These are phyloP conservation scores for Sympetrum striolatum DNA, from an alignment of 2,888 invertebrate species.

Conservation along the genomic window DNA sequence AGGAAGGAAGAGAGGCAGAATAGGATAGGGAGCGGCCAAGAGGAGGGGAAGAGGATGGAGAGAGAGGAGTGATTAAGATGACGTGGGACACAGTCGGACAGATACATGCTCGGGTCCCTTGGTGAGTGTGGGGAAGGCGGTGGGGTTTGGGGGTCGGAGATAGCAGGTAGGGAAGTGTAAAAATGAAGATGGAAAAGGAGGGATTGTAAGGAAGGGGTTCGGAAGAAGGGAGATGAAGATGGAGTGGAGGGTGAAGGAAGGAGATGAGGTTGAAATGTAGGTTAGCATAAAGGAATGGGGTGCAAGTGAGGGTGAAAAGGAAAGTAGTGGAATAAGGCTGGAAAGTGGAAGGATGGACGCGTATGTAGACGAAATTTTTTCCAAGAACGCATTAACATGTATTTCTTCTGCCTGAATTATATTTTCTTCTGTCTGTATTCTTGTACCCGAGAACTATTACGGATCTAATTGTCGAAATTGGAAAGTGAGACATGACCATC, in stretches of 20 bases:
- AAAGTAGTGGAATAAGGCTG: background rate
- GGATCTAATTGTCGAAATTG: too few species aligned
- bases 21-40: background rate
- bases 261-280: background rate
- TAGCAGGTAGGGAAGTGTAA: background rate
- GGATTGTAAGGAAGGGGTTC: background rate
- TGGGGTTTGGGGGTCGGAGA: background rate
- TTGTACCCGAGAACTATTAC: too few species aligned
- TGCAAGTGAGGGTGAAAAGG: background rate
- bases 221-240: background rate
- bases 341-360: background rate
- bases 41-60: background rate
- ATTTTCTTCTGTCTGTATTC: too few species aligned
- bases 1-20: background rate
- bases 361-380: too few species aligned
- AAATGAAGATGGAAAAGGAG: background rate
- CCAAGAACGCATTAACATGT: too few species aligned
- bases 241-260: background rate
- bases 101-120: background rate
- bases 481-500: too few species aligned
- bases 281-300: background rate
- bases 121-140: background rate
- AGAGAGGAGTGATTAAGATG: background rate
- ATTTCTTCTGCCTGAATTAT: too few species aligned
- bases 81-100: constrained; percentile 13